phyloP scores from a whole-genome alignment of 2,113 vertebrate species.

The Petroica traversi region DNA sequence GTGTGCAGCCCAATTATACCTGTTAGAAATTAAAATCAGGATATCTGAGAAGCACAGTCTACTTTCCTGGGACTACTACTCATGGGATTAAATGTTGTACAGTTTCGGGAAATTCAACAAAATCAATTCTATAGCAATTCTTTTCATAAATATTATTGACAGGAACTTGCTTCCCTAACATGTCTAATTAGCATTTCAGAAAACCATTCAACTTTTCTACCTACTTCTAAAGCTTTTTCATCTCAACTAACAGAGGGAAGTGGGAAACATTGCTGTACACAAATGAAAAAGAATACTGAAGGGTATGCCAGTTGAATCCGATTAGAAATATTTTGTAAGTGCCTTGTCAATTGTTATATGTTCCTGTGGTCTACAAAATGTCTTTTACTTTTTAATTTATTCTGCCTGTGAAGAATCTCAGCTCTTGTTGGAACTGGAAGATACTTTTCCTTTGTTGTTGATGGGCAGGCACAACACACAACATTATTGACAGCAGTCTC shows the following conservation, averaged over 20 bases:
- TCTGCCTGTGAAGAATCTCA: not conserved
- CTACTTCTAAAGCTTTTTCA: not conserved
- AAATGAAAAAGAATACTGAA: not conserved
- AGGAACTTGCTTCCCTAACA: not conserved
- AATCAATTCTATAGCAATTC: not conserved
- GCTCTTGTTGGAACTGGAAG: not conserved
- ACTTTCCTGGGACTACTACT: not conserved
- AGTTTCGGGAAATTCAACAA: not conserved
- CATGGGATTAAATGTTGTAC: not conserved
- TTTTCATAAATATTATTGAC: not conserved
- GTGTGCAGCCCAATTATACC: not conserved
- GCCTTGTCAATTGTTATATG: not conserved
- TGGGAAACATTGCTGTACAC: not conserved
- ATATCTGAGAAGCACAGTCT: not conserved
- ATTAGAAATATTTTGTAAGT: not conserved
- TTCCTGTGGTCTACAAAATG: not conserved
- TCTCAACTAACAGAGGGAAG: not conserved
- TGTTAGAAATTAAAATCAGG: not conserved
- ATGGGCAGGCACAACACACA: not conserved
- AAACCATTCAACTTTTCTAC: not conserved
- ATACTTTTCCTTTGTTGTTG: not conserved
- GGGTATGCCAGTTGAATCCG: not conserved
- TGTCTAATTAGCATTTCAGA: not conserved
- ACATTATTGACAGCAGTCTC: rapidly evolving
- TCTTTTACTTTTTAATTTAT: not conserved